Percentiles rank a stretch among this genome's conserved stretches.
Conservation (phyloP, 2,797 vertebrate genomes). For the Rhynchotus rufescens region DNA sequence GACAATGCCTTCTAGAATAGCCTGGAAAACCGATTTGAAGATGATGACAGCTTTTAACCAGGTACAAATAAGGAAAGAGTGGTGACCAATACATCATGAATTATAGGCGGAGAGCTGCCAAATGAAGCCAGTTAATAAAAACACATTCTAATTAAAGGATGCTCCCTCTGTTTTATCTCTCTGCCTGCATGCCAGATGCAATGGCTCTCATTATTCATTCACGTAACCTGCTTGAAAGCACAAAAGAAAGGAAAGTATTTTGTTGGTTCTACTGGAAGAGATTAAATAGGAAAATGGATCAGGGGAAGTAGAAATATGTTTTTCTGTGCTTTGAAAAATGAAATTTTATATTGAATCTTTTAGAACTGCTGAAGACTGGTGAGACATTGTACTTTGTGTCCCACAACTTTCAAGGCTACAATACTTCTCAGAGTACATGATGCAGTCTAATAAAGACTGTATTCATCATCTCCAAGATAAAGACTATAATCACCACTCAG, state of each 20-base stretch:
- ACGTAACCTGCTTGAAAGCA: not conserved
- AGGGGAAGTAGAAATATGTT: not conserved
- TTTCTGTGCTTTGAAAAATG: not conserved
- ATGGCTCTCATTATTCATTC: not conserved
- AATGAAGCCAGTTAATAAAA: constrained; percentile 19
- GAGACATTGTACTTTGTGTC: not conserved
- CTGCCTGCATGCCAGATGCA: not conserved
- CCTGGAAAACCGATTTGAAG: not conserved
- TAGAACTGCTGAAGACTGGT: not conserved
- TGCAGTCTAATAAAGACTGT: not conserved
- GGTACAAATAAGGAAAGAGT: not conserved
- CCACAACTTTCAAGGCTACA: not conserved
- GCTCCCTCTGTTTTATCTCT: not conserved
- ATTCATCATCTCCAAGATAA: not conserved
- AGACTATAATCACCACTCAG: not conserved
- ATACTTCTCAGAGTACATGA: not conserved
- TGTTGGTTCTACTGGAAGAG: not conserved
- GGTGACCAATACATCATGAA: not conserved
- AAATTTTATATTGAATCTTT: not conserved
- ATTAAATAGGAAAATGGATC: not conserved
- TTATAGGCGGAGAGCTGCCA: not conserved
- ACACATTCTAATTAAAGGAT: not conserved
- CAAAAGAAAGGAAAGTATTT: not conserved
- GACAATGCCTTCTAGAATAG: not conserved
- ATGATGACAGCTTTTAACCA: not conserved